These are phyloP conservation scores for Sebastes aleutianus DNA, from an alignment of 2,797 vertebrate genomes.

Conservation along the genomic window DNA sequence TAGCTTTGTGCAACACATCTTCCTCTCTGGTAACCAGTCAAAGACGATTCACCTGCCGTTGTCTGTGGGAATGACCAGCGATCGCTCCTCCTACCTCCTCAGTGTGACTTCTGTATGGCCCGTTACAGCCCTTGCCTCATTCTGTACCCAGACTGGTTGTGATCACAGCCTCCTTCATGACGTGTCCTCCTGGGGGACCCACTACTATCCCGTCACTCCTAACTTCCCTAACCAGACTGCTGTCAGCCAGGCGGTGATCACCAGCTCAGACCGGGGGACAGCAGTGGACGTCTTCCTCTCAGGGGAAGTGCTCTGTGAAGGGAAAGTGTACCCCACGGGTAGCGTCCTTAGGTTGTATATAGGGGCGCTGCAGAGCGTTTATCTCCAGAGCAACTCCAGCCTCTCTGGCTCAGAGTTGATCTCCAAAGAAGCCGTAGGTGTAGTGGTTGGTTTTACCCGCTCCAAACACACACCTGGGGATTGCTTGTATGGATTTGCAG, in stretches of 20 bases:
- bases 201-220: conserved; percentile 38
- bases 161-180: conserved; percentile 42
- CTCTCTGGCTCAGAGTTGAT: conserved; percentile 48
- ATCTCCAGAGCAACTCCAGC: conserved; percentile 36
- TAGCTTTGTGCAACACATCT: conserved; percentile 6
- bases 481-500: conserved; percentile 31
- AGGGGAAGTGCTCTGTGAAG: conserved; percentile 34
- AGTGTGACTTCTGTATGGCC: conserved; percentile 13
- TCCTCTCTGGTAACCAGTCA: conserved; percentile 26
- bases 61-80: conserved; percentile 4
- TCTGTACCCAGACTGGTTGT: conserved; percentile 37
- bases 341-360: conserved; percentile 19
- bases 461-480: background rate
- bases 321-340: conserved; percentile 1
- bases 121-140: conserved; percentile 19
- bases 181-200: conserved; percentile 42
- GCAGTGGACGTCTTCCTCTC: conserved; percentile 37
- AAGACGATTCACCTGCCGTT: conserved; percentile 2
- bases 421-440: conserved; percentile 27
- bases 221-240: conserved; percentile 19
- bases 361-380: conserved; percentile 31
- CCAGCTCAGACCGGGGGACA: conserved; percentile 25
- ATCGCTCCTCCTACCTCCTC: conserved; percentile 22
- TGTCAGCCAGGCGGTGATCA: conserved; percentile 50
- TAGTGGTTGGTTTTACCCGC: conserved; percentile 39